These are phyloP conservation scores for western clawed frog (Xenopus tropicalis) DNA, from an alignment of 2,113 vertebrate species.

Conservation along the genomic window DNA sequence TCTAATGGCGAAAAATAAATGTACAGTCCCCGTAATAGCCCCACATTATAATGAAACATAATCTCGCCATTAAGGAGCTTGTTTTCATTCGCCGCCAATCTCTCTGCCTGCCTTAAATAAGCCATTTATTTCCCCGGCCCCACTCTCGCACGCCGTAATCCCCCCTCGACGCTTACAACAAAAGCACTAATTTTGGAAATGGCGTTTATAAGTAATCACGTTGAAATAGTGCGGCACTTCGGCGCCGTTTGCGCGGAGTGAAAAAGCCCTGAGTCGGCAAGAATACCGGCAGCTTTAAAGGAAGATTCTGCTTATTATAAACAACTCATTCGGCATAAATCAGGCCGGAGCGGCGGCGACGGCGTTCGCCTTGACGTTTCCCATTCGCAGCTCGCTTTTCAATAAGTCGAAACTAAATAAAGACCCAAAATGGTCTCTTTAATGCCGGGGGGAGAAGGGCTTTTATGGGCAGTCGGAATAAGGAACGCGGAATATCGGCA, in stretches of 20 bases:
- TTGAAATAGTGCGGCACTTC: conserved; percentile 57
- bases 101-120: conserved; percentile 56
- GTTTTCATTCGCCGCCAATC: conserved; percentile 22
- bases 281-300: conserved; percentile 55
- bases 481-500: neutral
- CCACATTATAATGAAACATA: conserved; percentile 29
- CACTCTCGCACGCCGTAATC: conserved; percentile 53
- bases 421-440: conserved; percentile 50
- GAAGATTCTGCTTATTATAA: conserved; percentile 59
- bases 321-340: conserved; percentile 61
- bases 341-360: conserved; percentile 52
- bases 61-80: neutral
- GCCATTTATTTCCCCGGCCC: conserved; percentile 57
- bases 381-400: conserved; percentile 44
- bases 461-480: conserved; percentile 50
- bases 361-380: conserved; percentile 42
- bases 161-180: conserved; percentile 53
- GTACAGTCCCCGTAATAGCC: conserved; percentile 23
- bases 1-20: conserved; percentile 35
- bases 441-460: conserved; percentile 36
- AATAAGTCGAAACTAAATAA: conserved; percentile 55
- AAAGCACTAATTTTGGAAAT: conserved; percentile 60
- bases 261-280: conserved; percentile 59
- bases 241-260: neutral
- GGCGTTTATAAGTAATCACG: conserved; percentile 61